Percentiles rank a stretch among this genome's conserved stretches.
Evolutionary conservation across 1,140 invertebrate species (phyloP).

Genomic region (Anoplophora glabripennis): DNA sequence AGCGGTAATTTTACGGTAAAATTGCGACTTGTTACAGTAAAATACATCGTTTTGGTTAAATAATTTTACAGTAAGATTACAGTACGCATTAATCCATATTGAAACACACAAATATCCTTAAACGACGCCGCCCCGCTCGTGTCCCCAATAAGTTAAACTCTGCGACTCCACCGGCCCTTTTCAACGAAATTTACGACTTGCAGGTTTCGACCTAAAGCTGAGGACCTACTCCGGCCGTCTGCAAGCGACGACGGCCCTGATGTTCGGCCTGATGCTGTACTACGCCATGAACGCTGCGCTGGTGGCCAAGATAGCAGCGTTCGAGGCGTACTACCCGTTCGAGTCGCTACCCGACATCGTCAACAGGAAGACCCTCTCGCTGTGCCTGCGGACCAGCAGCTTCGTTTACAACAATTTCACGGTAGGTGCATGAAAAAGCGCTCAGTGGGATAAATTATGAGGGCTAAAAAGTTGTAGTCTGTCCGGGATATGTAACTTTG

Average conservation of each 20-base stretch:
- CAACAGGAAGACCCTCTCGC: slow-evolving; percentile 25
- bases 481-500: no score
- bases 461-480: background rate
- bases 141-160: no score
- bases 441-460: background rate
- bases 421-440: no score
- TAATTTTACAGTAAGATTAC: no score
- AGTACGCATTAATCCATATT: no score
- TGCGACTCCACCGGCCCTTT: background rate
- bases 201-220: slow-evolving; percentile 37
- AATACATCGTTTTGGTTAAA: no score
- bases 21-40: no score
- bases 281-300: slow-evolving; percentile 40
- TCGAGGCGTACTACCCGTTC: slow-evolving; percentile 32
- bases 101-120: no score
- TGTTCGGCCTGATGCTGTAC: slow-evolving; percentile 37
- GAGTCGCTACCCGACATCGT: slow-evolving; percentile 30
- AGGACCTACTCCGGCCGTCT: slow-evolving; percentile 33
- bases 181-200: slow-evolving; percentile 2
- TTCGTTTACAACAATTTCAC: slow-evolving; percentile 44
- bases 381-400: slow-evolving; percentile 41
- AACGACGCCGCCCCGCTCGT: no score
- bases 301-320: slow-evolving; percentile 37
- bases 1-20: no score
- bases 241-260: slow-evolving; percentile 31